Conservation (phyloP, 2,888 invertebrate genomes). For the Parnassius apollo region DNA sequence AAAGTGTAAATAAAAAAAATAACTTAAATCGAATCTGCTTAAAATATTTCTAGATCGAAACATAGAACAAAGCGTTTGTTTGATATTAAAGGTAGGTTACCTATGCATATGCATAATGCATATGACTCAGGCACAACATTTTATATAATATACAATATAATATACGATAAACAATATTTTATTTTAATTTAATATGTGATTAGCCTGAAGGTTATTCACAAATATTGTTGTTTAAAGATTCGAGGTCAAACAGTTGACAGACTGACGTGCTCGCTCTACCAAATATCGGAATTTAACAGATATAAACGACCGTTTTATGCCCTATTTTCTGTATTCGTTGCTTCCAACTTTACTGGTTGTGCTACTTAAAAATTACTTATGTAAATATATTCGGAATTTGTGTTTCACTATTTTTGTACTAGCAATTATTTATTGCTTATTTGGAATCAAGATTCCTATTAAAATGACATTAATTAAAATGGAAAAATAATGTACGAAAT, state of each 20-base stretch:
- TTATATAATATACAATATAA: too few species aligned
- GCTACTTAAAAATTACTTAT: slow-evolving; percentile 29
- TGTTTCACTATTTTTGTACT: slow-evolving; percentile 14
- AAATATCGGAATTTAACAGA: slow-evolving; percentile 29
- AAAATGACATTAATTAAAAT: slow-evolving; percentile 17
- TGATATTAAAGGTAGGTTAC: too few species aligned
- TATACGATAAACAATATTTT: too few species aligned
- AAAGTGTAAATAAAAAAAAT: too few species aligned
- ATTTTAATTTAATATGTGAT: not conserved
- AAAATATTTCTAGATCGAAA: too few species aligned
- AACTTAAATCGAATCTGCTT: too few species aligned
- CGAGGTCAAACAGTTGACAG: slow-evolving; percentile 4
- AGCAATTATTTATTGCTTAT: slow-evolving; percentile 15
- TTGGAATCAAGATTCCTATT: slow-evolving; percentile 11
- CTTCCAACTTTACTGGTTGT: slow-evolving; percentile 17
- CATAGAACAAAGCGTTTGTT: too few species aligned
- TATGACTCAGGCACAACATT: too few species aligned
- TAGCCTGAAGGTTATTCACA: not conserved
- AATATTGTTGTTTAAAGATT: slow-evolving; percentile 12
- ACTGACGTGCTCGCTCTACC: slow-evolving; percentile 3
- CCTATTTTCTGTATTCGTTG: slow-evolving; percentile 34
- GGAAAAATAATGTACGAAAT: slow-evolving; percentile 3
- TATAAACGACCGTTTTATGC: slow-evolving; percentile 32
- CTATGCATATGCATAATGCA: too few species aligned
- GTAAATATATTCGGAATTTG: slow-evolving; percentile 13